These are phyloP conservation scores for Corvus cornix DNA, from an alignment of 2,113 vertebrate species.

Conservation along the genomic window DNA sequence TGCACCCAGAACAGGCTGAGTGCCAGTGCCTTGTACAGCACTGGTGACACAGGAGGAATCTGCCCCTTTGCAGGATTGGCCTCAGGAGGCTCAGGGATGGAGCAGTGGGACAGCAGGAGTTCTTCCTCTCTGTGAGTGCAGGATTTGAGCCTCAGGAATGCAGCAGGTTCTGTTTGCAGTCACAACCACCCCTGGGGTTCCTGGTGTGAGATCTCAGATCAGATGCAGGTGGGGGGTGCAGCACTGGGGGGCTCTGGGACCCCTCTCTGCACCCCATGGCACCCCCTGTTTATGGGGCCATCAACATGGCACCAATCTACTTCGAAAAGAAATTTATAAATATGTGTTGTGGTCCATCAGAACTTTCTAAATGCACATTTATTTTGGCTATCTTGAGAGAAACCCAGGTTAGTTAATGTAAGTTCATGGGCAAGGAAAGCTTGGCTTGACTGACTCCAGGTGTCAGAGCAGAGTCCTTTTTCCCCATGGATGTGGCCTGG, in stretches of 20 bases:
- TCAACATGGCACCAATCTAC: neutral
- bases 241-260: neutral
- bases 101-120: neutral
- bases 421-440: neutral
- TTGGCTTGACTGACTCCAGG: neutral
- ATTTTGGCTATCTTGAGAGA: neutral
- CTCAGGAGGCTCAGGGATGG: neutral
- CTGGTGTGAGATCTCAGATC: neutral
- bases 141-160: neutral
- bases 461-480: neutral
- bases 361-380: neutral
- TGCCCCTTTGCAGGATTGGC: neutral
- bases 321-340: neutral
- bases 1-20: neutral
- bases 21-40: neutral
- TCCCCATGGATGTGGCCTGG: neutral
- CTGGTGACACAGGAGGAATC: neutral
- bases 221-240: neutral
- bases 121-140: neutral
- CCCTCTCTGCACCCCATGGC: fast-evolving
- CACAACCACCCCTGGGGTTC: neutral
- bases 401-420: fast-evolving
- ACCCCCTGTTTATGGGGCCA: neutral
- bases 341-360: neutral
- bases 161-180: neutral